Evolutionary conservation across 2,113 vertebrate species (phyloP).

Genomic region (Leucopternis melanops): DNA sequence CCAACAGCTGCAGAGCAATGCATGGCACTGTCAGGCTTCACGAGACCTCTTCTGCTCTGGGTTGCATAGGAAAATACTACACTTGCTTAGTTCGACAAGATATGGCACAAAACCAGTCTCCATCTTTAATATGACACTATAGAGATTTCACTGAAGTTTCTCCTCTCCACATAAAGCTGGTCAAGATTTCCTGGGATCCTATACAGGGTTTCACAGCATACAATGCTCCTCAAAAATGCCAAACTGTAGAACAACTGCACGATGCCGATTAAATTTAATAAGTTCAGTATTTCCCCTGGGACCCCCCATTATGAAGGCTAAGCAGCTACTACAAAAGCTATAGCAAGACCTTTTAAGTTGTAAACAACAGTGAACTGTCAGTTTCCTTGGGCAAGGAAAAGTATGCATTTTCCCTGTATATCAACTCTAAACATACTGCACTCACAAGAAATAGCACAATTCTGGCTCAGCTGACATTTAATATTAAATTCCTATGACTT

Average conservation of each 20-base stretch:
- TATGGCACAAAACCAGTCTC: constrained; percentile 32
- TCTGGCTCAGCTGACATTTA: not conserved
- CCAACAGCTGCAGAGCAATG: not conserved
- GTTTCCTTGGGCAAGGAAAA: not conserved
- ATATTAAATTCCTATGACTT: not conserved
- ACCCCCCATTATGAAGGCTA: not conserved
- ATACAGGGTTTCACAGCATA: not conserved
- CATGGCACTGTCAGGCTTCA: not conserved
- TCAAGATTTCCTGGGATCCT: not conserved
- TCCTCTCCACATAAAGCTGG: not conserved
- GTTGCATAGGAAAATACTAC: not conserved
- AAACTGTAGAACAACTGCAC: not conserved
- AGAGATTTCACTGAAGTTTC: not conserved
- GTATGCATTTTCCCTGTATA: not conserved
- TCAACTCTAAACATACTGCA: not conserved
- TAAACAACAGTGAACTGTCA: not conserved
- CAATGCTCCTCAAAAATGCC: not conserved
- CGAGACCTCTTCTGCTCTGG: not conserved
- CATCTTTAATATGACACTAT: not conserved
- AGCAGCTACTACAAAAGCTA: not conserved
- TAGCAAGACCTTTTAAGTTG: not conserved
- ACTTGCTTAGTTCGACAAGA: not conserved
- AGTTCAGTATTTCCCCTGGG: not conserved
- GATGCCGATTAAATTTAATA: not conserved
- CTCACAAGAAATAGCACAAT: not conserved